Evolutionary conservation across 2,113 vertebrate genomes (phyloP), one percentile per base, ranked within the genome.

Genomic region (Dasypus novemcinctus): DNA sequence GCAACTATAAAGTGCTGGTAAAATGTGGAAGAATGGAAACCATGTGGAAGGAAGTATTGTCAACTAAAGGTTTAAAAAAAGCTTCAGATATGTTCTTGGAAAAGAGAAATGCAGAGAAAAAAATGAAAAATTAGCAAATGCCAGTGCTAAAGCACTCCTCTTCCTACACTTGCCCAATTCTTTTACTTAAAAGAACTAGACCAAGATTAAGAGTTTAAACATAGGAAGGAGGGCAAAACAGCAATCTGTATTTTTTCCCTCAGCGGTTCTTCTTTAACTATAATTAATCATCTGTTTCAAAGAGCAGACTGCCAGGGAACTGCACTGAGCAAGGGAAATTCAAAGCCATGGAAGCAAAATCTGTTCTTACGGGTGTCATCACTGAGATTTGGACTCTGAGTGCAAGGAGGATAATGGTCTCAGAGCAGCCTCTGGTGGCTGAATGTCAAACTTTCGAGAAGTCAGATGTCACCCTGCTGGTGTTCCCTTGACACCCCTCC

Each of bases 401-500:
- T 64, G 82, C 88, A 88, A 90, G 52, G 75, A 94, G 57, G 63
- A 23, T 68, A 76, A 72, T 88, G 64, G 71, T 94, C 31, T 17
- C 97, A 92, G 92, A 97, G 98, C 96, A 96, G 76, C 97, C 97
- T 97, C 96, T 97, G 97, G 83, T 93, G 85, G 98, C 82, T 84
- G 68, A 94, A 92, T 95, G 91, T 97, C 97, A 95, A 98, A 93
- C 96, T 82, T 94, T 96, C 95, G 83, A 95, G 68, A 96, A 93
- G 87, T 81, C 94, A 90, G 69, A 90, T 85, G 87, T 91, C 61
- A 81, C 36, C 38, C 68, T 54, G n/a, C 7, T 64, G 69, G 57
- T 72, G 69, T 81, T 84, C 18, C 82, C 54, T 72, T 74, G 76
- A 63, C 69, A n/a, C n/a, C n/a, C n/a, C n/a, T n/a, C 83, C 54